Percentiles rank a stretch among this genome's conserved stretches.
Conservation (phyloP, 2,888 invertebrate genomes). For the Antheraea yamamai region DNA sequence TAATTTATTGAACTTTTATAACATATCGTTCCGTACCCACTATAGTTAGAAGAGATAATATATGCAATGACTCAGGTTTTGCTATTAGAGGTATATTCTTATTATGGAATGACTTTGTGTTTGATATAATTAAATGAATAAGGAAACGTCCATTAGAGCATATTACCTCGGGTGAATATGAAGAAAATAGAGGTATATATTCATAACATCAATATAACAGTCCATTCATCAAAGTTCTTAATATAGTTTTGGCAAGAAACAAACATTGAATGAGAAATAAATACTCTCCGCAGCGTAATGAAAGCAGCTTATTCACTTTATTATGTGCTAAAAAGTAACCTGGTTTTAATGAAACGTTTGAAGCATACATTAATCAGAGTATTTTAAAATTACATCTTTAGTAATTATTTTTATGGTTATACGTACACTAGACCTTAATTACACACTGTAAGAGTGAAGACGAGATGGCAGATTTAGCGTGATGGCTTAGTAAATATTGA, state of each 20-base stretch:
- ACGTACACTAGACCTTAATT: neutral
- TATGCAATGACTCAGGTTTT: too few species aligned
- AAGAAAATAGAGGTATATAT: neutral
- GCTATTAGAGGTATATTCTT: neutral
- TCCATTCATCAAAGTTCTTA: neutral
- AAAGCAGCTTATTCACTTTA: neutral
- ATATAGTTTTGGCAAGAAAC: neutral
- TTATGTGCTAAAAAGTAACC: too few species aligned
- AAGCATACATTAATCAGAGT: too few species aligned
- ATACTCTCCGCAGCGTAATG: neutral
- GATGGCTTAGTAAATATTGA: slow-evolving; percentile 2
- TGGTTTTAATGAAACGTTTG: too few species aligned
- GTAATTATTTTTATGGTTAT: too few species aligned
- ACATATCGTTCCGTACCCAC: too few species aligned
- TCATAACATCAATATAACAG: neutral
- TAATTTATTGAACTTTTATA: too few species aligned
- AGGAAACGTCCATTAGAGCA: neutral
- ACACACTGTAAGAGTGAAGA: neutral
- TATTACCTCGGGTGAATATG: neutral
- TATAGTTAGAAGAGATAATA: too few species aligned
- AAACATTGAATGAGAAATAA: neutral
- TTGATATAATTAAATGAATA: neutral
- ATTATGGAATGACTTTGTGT: neutral
- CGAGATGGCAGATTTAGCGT: neutral
- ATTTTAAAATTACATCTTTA: too few species aligned